These are phyloP conservation scores for Electrona antarctica DNA, from an alignment of 2,113 vertebrate species.

Conservation along the genomic window DNA sequence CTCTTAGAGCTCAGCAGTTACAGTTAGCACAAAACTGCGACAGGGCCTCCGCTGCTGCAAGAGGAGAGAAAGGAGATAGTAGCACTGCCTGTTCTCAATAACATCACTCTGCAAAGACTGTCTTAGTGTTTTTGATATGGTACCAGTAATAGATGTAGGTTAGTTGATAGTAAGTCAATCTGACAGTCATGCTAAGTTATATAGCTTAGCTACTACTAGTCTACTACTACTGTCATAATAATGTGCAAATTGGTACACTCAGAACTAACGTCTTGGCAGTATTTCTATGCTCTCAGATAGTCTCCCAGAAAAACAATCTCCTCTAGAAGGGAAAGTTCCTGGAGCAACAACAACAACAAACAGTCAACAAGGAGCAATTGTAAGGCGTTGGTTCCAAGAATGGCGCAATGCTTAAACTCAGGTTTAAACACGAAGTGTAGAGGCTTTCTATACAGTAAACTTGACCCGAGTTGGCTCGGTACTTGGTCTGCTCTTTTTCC, in stretches of 20 bases:
- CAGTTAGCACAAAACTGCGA: slow-evolving; percentile 39
- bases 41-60: slow-evolving; percentile 28
- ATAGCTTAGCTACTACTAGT: slow-evolving; percentile 6
- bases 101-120: slow-evolving; percentile 28
- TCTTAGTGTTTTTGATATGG: neutral
- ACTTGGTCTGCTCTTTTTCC: too few relatives aligned
- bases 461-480: too few relatives aligned
- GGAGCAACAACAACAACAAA: slow-evolving; percentile 17
- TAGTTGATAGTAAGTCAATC: slow-evolving; percentile 26
- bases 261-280: slow-evolving; percentile 14
- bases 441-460: too few relatives aligned
- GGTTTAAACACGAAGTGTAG: neutral
- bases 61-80: slow-evolving; percentile 6
- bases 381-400: neutral
- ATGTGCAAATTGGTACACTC: neutral
- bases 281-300: too few relatives aligned
- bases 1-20: slow-evolving; percentile 36
- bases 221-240: slow-evolving; percentile 23
- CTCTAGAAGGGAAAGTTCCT: slow-evolving; percentile 1
- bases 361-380: neutral
- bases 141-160: slow-evolving; percentile 11
- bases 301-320: slow-evolving; percentile 19
- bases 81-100: neutral
- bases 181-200: slow-evolving; percentile 18
- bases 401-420: too few relatives aligned